A percentile compares a stretch with the other conserved stretches of the same genome.
These are phyloP conservation scores for Xenopus petersii DNA, from an alignment of 2,797 vertebrate species.

Conservation along the genomic window DNA sequence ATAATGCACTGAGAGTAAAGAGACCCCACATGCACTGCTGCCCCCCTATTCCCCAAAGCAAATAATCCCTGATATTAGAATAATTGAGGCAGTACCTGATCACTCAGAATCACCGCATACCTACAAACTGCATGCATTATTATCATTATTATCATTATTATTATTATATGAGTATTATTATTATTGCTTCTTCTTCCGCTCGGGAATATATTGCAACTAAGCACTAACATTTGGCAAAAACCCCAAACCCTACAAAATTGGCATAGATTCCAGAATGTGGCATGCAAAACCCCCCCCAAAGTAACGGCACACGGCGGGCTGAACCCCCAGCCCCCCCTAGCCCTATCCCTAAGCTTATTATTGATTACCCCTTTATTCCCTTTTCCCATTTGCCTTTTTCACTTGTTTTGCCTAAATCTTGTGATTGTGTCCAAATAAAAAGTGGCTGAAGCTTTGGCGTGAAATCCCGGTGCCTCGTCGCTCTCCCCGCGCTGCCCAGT, in stretches of 20 bases:
- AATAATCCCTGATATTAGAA: constrained; percentile 81
- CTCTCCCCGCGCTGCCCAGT: no score
- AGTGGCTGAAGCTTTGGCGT: constrained; percentile 91
- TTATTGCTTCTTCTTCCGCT: constrained; percentile 93
- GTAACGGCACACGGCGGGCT: constrained; percentile 2
- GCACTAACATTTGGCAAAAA: constrained; percentile 70
- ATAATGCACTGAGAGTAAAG: no score
- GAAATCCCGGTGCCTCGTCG: constrained; percentile 52
- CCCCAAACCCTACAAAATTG: constrained; percentile 67
- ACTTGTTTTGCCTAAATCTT: constrained; percentile 58
- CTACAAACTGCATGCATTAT: constrained; percentile 84
- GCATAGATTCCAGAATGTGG: constrained; percentile 74
- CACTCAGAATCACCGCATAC: constrained; percentile 76
- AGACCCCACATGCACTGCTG: constrained; percentile 27
- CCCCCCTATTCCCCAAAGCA: constrained; percentile 50
- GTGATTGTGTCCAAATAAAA: constrained; percentile 52
- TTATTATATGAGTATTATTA: constrained; percentile 85
- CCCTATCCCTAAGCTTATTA: constrained; percentile 4
- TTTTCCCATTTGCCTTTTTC: constrained; percentile 30
- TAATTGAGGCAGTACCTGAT: constrained; percentile 70
- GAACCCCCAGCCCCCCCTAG: constrained; percentile 22
- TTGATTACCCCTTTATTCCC: not conserved
- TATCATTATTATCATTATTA: constrained; percentile 83
- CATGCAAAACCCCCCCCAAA: constrained; percentile 28
- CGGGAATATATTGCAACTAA: constrained; percentile 68